Percentiles rank a stretch among this genome's conserved stretches.
Conservation (phyloP, 1,140 invertebrate genomes). For the Doryteuthis pealeii region DNA sequence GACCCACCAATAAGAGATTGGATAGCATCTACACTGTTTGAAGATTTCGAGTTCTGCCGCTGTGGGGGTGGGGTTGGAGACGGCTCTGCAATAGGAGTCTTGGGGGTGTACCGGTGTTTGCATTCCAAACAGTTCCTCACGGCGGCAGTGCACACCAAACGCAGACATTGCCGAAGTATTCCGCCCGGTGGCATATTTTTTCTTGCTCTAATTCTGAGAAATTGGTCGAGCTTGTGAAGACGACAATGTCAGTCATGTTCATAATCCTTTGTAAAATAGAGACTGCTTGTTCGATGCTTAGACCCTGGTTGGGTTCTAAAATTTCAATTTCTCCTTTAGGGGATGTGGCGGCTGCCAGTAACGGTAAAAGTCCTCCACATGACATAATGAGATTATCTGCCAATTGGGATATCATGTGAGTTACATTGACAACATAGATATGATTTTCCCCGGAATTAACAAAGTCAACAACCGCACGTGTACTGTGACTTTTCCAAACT, state of each 20-base stretch:
- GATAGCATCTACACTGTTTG: conserved; percentile 59
- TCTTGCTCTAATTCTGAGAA: conserved; percentile 98
- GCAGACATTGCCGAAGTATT: conserved; percentile 92
- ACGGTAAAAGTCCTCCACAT: conserved; percentile 93
- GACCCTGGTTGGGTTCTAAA: conserved; percentile 96
- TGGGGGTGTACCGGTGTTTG: conserved; percentile 73
- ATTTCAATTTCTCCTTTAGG: conserved; percentile 99
- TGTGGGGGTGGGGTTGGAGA: conserved; percentile 61
- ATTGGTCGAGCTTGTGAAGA: conserved; percentile 95
- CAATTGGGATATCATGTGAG: conserved; percentile 97
- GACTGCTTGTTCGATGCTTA: conserved; percentile 96
- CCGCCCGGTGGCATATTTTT: conserved; percentile 99
- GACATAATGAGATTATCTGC: conserved; percentile 99
- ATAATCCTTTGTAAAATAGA: conserved; percentile 95
- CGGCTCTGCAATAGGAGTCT: conserved; percentile 17
- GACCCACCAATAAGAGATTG: conserved; percentile 83
- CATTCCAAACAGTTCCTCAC: conserved; percentile 98
- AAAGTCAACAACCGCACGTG: conserved; percentile 95
- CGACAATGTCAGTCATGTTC: conserved; percentile 96
- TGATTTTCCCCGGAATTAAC: conserved; percentile 91
- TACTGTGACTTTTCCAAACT: conserved; percentile 88
- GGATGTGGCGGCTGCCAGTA: conserved; percentile 96
- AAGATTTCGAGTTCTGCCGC: conserved; percentile 20
- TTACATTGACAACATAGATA: conserved; percentile 98
- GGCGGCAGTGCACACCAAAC: conserved; percentile 96